Base-by-base conservation (phyloP, 2,797 vertebrate species). In the Labeo calbasu region DNA sequence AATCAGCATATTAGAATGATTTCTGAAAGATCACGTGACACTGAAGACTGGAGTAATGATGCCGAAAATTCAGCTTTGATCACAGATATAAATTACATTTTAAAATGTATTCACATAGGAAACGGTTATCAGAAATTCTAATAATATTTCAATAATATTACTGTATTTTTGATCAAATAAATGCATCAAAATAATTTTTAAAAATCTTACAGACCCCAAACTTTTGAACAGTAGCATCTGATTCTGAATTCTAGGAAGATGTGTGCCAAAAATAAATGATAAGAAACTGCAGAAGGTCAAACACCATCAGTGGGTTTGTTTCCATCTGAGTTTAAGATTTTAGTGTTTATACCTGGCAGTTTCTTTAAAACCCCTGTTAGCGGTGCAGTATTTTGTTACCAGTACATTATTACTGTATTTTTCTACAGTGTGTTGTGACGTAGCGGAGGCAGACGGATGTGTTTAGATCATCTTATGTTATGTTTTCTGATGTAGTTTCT, bases 321-420 rank as follows among this genome's bases (percentile, higher is more conserved):
- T 77, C 2, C 11, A 15, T 13, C 15, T 55, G 59, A 15, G 17
- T 40, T 15, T 15, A 43, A 71, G 61, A 63, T 46, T 59, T 83
- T 55, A 28, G 65, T 82, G 75, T 82, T 69, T 66, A 73, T 76
- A 77, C 66, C 40, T 53, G 12, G 91, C 89, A 90, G 90, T 92
- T 93, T 93, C 85, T 92, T 86, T 91, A 88, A 2, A 11, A 40
- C 10, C 21, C 40, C 83, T 70, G 71, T 81, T 91, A 91, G 92
- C 88, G 84, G 82, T 88, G 89, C 92, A 92, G 93, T 93, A 89
- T 94, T 94, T 91, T 92, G 59, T 91, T 87, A 88, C 85, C 88
- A 86, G 89, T 87, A 89, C 63, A 84, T 89, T n/a, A 19, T 15
- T 23, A 50, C 50, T 65, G 15, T 79, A 17, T 89, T 90, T 89